phyloP scores from a whole-genome alignment of 1,140 invertebrate genomes.

The Drosophila varians region DNA sequence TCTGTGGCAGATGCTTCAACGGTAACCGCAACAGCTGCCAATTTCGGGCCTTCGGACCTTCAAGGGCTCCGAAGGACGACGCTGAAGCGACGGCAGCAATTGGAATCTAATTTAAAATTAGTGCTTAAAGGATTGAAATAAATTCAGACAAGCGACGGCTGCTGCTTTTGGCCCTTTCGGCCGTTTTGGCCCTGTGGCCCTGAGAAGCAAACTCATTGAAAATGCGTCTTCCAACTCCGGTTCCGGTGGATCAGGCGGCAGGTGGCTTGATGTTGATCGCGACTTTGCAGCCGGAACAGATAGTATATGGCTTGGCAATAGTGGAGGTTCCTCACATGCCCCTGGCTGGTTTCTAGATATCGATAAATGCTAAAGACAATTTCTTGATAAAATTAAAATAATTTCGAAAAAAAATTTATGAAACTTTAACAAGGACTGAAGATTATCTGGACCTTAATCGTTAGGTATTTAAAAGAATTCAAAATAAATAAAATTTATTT shows the following conservation, averaged over 20 bases:
- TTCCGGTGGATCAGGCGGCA: constrained; percentile 62
- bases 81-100: constrained; percentile 40
- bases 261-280: constrained; percentile 69
- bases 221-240: constrained; percentile 58
- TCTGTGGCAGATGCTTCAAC: constrained; percentile 57
- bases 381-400: background rate
- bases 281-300: background rate
- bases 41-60: background rate
- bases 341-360: background rate
- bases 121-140: constrained; percentile 81
- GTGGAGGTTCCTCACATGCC: background rate
- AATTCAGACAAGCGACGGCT: constrained; percentile 70
- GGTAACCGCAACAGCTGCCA: constrained; percentile 65
- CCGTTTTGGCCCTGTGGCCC: constrained; percentile 12
- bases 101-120: constrained; percentile 82
- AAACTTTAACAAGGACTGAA: no score
- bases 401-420: background rate
- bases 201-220: constrained; percentile 55
- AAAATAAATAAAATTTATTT: no score
- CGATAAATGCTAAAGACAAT: background rate
- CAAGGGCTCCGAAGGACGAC: constrained; percentile 5
- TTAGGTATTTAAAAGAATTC: no score
- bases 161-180: constrained; percentile 25
- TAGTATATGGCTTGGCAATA: background rate
- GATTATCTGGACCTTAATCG: no score